Evolutionary conservation across 2,797 vertebrate species (phyloP), one percentile per base, ranked within the genome.

Genomic region (Macropodus opercularis): DNA sequence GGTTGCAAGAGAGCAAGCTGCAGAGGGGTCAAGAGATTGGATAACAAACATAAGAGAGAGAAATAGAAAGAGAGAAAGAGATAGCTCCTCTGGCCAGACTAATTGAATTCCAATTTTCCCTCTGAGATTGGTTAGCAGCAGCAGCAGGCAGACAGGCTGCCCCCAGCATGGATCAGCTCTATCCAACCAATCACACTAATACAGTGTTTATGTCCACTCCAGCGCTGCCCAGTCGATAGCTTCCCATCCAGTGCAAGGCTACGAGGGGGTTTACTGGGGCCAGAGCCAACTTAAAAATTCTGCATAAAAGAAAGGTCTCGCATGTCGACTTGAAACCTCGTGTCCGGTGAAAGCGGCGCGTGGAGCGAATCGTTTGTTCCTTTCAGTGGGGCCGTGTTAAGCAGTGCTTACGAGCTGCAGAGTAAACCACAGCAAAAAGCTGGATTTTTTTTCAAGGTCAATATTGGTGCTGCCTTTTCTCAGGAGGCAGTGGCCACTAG

Each of bases 101-200:
- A 89, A 91, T 91, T 89, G 80, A 87, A 89, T 89, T 88, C 87
- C 69, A 43, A 89, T 89, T 81, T 79, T 80, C 63, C 82, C 81
- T 84, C 48, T 62, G 85, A 88, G 85, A 89, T 89, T 87, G 86
- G 85, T 88, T 85, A 83, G 82, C 66, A 80, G 79, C 54, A 75
- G 69, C 75, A 85, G n/a, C n/a, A 77, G 71, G 75, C 83, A 83
- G 85, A 82, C 84, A 75, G 82, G 73, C 82, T 76, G 78, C 77
- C 83, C 72, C 76, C 41, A 76, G 83, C 81, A 69, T 77, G 80
- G 84, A 88, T 87, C 86, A 80, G 80, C 80, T 78, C 78, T 54
- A 71, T 79, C 79, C 80, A 83, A 80, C 84, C 85, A 88, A 88
- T 90, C 88, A 85, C 84, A 80, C 84, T 86, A 90, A 90, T 89